Base-by-base conservation (phyloP, 2,113 vertebrate species). In the Myodes glareolus region DNA sequence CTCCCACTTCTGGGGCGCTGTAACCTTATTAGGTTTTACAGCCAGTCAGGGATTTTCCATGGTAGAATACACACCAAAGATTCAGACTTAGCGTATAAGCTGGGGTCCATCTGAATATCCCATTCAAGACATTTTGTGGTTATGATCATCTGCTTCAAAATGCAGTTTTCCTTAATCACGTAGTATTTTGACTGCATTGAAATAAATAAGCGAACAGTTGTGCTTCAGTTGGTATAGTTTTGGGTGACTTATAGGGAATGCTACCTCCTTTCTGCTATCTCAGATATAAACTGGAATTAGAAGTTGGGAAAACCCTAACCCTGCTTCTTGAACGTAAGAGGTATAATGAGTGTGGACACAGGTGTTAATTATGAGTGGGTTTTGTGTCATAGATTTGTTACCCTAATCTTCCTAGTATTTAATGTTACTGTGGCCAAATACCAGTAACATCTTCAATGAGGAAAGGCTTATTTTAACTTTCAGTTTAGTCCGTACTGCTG, bases 201-300 rank as follows among this genome's bases (percentile, higher is more conserved):
- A 75, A 14, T n/a, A n/a, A 27, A 6, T 80, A n/a, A 80, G 36
- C 39, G 16, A 82, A 67, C 29, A 70, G 12, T 50, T 91, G 36
- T 65, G 33, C 81, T 93, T 86, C 68, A 42, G 23, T 86, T 87
- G 52, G 73, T 88, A 73, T 78, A 13, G 45, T 67, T 94, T 91
- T 29, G 55, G 61, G 36, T 84, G 33, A 19, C 39, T 80, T 91
- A 21, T n/a, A 91, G 36, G 7, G 42, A 91, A 42, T 87, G 61
- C 45, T 94, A 61, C 33, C 67, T 90, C 45, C 50, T 8, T 67
- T 42, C 84, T 94, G 70, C 52, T 23, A 84, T 94, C 65, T 97
- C 45, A 76, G 29, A 63, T 82, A 9, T 50, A 77, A 77, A 77
- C 86, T 55, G 63, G 63, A n/a, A 52, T 78, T 39, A 73, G 12